Evolutionary conservation across 2,113 vertebrate species (phyloP), one percentile per base, ranked within the genome.

Genomic region (Abramis brama): DNA sequence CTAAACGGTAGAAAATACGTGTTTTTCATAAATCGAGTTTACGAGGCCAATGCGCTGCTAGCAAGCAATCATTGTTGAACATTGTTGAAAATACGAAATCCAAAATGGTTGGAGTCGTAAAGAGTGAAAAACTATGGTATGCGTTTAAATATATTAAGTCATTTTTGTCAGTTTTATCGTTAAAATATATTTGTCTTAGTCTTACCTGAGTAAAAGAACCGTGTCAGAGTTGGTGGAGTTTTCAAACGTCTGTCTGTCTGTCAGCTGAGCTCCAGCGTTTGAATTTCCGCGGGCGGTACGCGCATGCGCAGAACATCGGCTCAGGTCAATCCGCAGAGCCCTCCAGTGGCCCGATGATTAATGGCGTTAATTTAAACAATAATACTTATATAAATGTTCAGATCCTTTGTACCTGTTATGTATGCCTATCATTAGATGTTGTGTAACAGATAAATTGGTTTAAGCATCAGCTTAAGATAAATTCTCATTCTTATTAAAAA

Each of bases 261-360:
- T 77, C 73, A 64, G 30, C 66, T 59, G 60, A 83, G 52, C 33
- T 89, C 68, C 60, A 92, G 92, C 88, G 39, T 95, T 95, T 93
- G 93, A 95, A 95, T 94, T 95, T 95, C 90, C 91, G 93, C 94
- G 94, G 91, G 91, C 86, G 79, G 77, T 79, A n/a, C 25, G 76
- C 84, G 85, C 86, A 85, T 78, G 66, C 62, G 88, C 85, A 25
- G 5, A 33, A 1, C 59, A 25, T 17, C 15, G 10, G 6, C 30
- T 23, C 5, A 59, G 0, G 19, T 17, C 55, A 30, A 13, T 17
- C 9, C 19, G 6, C 4, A 66, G 17, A 13, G 76, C 84, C 76
- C 76, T 25, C 76, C 57, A 13, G 76, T n/a, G 84, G 64, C 6
- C 1, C 30, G 36, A 23, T 21, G 25, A 25, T n/a, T 21, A n/a